A percentile compares a stretch with the other conserved stretches of the same genome.
These are phyloP conservation scores for Archocentrus centrarchus DNA, from an alignment of 2,113 vertebrate species.

Conservation along the genomic window DNA sequence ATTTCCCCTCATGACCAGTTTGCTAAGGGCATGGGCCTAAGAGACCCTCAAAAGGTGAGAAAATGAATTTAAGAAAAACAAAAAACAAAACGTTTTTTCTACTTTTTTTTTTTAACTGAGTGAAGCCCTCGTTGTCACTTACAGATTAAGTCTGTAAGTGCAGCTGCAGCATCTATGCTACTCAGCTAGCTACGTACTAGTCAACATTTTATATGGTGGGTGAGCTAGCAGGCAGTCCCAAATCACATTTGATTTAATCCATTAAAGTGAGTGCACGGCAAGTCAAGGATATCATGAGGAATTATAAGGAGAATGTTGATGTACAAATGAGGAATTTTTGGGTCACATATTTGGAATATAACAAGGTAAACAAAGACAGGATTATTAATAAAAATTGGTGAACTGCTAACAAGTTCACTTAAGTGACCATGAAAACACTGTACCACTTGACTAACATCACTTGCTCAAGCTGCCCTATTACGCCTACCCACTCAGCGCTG, in stretches of 20 bases:
- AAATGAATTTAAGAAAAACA: too few relatives aligned
- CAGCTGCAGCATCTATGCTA: not conserved
- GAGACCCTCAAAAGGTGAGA: too few relatives aligned
- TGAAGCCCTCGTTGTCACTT: not conserved
- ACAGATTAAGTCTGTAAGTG: not conserved
- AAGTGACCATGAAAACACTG: not conserved
- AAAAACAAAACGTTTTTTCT: too few relatives aligned
- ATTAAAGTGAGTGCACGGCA: not conserved
- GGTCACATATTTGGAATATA: not conserved
- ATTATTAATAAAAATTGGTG: not conserved
- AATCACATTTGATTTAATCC: not conserved
- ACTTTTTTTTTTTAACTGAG: too few relatives aligned
- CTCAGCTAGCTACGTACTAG: not conserved
- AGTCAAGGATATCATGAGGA: not conserved
- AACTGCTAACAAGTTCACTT: not conserved
- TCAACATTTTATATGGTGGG: not conserved
- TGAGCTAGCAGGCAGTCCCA: not conserved
- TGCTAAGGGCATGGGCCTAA: too few relatives aligned
- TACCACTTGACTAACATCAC: not conserved
- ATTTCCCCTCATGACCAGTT: too few relatives aligned
- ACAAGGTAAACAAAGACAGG: not conserved
- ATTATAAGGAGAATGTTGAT: not conserved
- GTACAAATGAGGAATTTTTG: not conserved
- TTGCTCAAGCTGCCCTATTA: not conserved
- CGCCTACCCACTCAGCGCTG: not conserved